These are phyloP conservation scores for Dipodomys ordii DNA, from an alignment of 2,113 vertebrate genomes.

Conservation along the genomic window DNA sequence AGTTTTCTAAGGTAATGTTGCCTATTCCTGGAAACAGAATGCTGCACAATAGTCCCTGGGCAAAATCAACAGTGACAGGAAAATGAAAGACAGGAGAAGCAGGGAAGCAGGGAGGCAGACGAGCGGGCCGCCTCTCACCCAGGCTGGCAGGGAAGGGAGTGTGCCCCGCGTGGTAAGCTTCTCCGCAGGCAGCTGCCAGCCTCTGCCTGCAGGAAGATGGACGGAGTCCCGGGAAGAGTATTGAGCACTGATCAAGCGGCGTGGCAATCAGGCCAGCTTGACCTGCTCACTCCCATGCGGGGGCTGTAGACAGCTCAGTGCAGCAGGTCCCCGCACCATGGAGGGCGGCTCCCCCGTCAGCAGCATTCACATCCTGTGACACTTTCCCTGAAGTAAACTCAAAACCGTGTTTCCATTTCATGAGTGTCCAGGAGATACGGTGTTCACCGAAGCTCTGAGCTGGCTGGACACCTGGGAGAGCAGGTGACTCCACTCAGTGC, in stretches of 20 bases:
- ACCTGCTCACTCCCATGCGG: accelerated
- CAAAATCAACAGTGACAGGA: constrained; percentile 60
- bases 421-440: neutral
- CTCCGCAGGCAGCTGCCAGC: neutral
- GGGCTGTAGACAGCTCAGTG: accelerated
- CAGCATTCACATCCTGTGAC: neutral
- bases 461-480: accelerated
- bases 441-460: accelerated
- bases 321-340: accelerated
- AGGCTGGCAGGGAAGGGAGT: constrained; percentile 22
- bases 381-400: neutral
- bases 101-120: neutral
- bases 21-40: constrained; percentile 74
- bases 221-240: neutral
- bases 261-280: neutral
- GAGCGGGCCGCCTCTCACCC: constrained; percentile 32
- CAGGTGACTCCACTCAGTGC: accelerated
- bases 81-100: constrained; percentile 66
- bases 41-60: constrained; percentile 54
- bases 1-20: constrained; percentile 68
- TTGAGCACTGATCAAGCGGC: neutral
- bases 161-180: neutral
- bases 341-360: neutral
- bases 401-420: neutral
- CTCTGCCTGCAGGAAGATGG: neutral